phyloP scores from a whole-genome alignment of 2,113 vertebrate genomes.

The Sinocyclocheilus anophthalmus region DNA sequence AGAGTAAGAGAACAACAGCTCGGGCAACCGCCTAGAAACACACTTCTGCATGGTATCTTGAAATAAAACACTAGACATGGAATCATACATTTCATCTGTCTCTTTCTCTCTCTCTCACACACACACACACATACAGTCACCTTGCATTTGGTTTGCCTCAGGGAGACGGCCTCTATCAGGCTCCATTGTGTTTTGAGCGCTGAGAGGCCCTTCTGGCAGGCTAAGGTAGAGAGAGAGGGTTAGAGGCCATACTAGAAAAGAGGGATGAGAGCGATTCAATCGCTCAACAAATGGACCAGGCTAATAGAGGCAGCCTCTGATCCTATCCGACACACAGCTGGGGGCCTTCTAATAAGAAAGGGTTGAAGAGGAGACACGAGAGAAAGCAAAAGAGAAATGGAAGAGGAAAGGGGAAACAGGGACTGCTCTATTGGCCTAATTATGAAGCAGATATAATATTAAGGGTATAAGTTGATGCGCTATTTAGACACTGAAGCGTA shows the following conservation, averaged over 20 bases:
- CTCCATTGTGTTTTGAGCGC: conserved; percentile 54
- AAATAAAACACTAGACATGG: conserved; percentile 51
- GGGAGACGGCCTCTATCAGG: conserved; percentile 57
- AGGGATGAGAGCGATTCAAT: conserved; percentile 76
- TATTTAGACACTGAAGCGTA: conserved; percentile 1
- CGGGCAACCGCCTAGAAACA: not conserved
- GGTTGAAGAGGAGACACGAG: conserved; percentile 66
- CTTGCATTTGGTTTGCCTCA: conserved; percentile 59
- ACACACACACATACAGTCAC: conserved; percentile 33
- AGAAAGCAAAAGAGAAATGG: conserved; percentile 40
- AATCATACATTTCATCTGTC: conserved; percentile 41
- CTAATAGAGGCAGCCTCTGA: conserved; percentile 79
- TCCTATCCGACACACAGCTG: conserved; percentile 78
- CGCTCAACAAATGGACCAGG: conserved; percentile 78
- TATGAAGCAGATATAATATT: conserved; percentile 45
- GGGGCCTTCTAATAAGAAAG: conserved; percentile 76
- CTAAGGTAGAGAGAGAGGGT: conserved; percentile 48
- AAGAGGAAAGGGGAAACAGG: conserved; percentile 61
- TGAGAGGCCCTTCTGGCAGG: conserved; percentile 61
- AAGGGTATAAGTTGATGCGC: conserved; percentile 28
- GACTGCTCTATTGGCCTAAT: conserved; percentile 44
- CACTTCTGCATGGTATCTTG: conserved; percentile 6
- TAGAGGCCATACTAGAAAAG: conserved; percentile 57
- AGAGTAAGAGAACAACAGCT: conserved; percentile 43
- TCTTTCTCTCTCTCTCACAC: not conserved